phyloP scores from a whole-genome alignment of 2,113 vertebrate genomes.

The Aspiorhynchus laticeps region DNA sequence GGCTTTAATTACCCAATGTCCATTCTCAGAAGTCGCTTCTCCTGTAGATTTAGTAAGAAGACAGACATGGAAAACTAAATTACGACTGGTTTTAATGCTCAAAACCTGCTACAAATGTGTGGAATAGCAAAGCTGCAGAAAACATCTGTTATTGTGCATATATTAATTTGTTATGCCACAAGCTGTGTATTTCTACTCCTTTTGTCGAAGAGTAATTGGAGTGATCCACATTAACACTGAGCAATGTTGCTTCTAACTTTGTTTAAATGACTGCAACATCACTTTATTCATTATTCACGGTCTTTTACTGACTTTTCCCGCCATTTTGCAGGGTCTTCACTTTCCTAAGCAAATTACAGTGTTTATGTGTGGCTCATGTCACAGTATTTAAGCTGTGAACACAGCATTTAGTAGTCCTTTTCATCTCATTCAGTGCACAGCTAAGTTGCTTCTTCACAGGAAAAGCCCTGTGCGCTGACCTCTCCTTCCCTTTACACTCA shows the following conservation, averaged over 20 bases:
- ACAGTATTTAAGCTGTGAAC: slow-evolving; percentile 4
- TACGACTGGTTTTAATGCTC: not conserved
- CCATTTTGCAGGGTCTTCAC: not conserved
- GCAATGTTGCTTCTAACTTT: slow-evolving; percentile 10
- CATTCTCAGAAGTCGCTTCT: not conserved
- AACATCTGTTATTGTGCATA: not conserved
- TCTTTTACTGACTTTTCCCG: not conserved
- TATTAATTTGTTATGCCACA: not conserved
- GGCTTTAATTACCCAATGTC: not conserved
- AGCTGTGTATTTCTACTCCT: not conserved
- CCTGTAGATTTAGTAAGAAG: not conserved
- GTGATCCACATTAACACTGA: slow-evolving; percentile 27
- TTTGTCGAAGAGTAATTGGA: not conserved
- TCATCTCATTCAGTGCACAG: slow-evolving; percentile 15
- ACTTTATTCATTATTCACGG: slow-evolving; percentile 4
- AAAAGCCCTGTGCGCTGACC: slow-evolving; percentile 1
- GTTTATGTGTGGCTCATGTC: slow-evolving; percentile 18
- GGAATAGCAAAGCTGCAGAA: not conserved
- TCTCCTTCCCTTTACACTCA: slow-evolving; percentile 50
- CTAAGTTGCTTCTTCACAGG: slow-evolving; percentile 29
- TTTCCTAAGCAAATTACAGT: not conserved
- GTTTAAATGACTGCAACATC: not conserved
- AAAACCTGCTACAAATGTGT: not conserved
- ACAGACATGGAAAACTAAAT: not conserved
- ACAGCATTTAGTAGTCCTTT: not conserved